Percentiles rank a stretch among this genome's conserved stretches.
These are phyloP conservation scores for Drosophila tropicalis DNA, from an alignment of 1,140 invertebrate genomes.

Conservation along the genomic window DNA sequence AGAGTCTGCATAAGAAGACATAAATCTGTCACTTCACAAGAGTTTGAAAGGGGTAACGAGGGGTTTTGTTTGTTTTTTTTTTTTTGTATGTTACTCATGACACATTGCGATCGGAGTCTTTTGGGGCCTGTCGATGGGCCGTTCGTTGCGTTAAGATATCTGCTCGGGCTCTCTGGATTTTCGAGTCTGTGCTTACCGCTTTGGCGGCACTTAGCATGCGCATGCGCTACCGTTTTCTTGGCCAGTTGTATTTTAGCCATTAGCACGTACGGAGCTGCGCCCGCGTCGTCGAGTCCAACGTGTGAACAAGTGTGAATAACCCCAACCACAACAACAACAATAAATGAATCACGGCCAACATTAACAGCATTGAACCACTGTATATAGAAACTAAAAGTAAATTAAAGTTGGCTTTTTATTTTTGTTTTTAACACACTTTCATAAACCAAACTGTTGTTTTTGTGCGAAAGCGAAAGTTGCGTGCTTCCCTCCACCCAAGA, in stretches of 20 bases:
- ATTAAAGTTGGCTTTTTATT: constrained; percentile 43
- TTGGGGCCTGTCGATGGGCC: constrained; percentile 6
- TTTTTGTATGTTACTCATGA: background rate
- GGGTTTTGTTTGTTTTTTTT: too few species aligned
- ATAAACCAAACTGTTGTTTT: constrained; percentile 21
- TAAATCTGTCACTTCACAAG: constrained; percentile 2
- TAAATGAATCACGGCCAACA: constrained; percentile 28
- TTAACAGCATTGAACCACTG: constrained; percentile 8
- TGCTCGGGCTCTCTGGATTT: constrained; percentile 18
- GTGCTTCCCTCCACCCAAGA: constrained; percentile 15
- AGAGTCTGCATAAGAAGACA: constrained; percentile 2
- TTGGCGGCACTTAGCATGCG: constrained; percentile 63
- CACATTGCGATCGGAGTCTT: background rate
- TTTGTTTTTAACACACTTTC: constrained; percentile 49
- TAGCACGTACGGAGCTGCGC: constrained; percentile 78
- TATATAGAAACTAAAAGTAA: constrained; percentile 61
- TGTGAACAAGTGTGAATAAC: constrained; percentile 44
- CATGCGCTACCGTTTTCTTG: constrained; percentile 78
- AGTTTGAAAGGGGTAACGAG: background rate
- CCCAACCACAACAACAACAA: background rate
- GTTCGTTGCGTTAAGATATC: constrained; percentile 28
- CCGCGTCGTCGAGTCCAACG: constrained; percentile 59
- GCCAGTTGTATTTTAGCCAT: constrained; percentile 82
- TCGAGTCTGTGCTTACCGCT: constrained; percentile 14
- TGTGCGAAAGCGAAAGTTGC: constrained; percentile 72